Percentiles rank a stretch among this genome's conserved stretches.
Conservation (phyloP, 2,113 vertebrate genomes). For the Ammospiza nelsoni region DNA sequence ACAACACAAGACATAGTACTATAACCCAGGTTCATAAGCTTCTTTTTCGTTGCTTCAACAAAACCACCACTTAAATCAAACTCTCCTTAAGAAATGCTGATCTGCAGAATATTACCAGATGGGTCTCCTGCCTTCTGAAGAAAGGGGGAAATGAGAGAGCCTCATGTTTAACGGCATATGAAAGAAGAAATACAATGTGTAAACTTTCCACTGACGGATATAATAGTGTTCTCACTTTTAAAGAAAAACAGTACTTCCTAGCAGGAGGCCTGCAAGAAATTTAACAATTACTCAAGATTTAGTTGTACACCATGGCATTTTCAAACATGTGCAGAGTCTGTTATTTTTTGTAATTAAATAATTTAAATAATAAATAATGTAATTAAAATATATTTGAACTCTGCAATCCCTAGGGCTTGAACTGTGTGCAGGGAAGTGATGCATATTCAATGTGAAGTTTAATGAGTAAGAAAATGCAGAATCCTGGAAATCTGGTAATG, state of each 20-base stretch:
- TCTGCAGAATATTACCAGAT: constrained; percentile 74
- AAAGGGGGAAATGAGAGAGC: constrained; percentile 72
- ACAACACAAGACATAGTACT: background rate
- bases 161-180: constrained; percentile 67
- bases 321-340: constrained; percentile 45
- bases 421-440: background rate
- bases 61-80: constrained; percentile 69
- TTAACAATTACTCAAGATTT: constrained; percentile 63
- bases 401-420: constrained; percentile 25
- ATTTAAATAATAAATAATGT: constrained; percentile 64
- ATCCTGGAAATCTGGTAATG: constrained; percentile 55
- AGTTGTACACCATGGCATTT: constrained; percentile 40
- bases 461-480: constrained; percentile 43
- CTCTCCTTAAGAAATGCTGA: constrained; percentile 67
- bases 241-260: constrained; percentile 73
- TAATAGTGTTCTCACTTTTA: constrained; percentile 75
- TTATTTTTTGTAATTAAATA: constrained; percentile 73
- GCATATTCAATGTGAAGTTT: constrained; percentile 56
- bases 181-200: constrained; percentile 73
- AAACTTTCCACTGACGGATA: constrained; percentile 69
- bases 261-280: constrained; percentile 66
- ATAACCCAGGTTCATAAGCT: constrained; percentile 46
- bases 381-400: constrained; percentile 61
- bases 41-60: constrained; percentile 58
- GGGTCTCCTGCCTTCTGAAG: constrained; percentile 61